Evolutionary conservation across 1,140 invertebrate species (phyloP), one percentile per base, ranked within the genome.

Genomic region (Ganaspis sp.): DNA sequence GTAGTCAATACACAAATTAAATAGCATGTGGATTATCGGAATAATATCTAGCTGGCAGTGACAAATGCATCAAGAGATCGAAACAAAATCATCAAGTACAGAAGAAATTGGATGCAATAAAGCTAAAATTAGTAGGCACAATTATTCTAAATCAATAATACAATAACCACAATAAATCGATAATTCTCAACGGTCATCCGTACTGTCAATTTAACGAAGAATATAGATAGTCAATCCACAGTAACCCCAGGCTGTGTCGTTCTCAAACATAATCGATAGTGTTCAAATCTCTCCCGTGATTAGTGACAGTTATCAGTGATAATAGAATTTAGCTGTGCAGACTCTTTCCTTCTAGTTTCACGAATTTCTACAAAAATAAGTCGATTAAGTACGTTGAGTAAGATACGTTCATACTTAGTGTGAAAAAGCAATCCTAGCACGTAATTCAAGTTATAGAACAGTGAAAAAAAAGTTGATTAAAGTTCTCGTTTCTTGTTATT

Each of bases 221-320:
- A 23, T 76, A 75, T 38, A 4, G 45, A 26, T 83, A 58, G 77
- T 77, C 84, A 77, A 84, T 81, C 80, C 78, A 70, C 73, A 70
- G 34, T 75, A 69, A 83, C 49, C 42, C 54, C 70, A 78, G 82
- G 84, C 85, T 85, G 83, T 85, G 78, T 76, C 72, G 79, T 76
- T 64, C 76, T 76, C 23, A 85, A 86, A 81, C 83, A 81, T 85
- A 88, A 87, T 86, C 82, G 83, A 83, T 85, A 86, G 88, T 85
- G 83, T 88, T 89, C 84, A 86, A 77, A 78, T 83, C 70, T 75
- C 73, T 75, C 53, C 23, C 75, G 71, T 72, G 78, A 76, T 79
- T 75, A 77, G 76, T 78, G 72, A 80, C 73, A 77, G 77, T 70
- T 72, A 73, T 70, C 72, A 81, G 82, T 79, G 82, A 83, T 83